Evolutionary conservation across 2,888 invertebrate species (phyloP).

Genomic region (Polymixis flavicincta): DNA sequence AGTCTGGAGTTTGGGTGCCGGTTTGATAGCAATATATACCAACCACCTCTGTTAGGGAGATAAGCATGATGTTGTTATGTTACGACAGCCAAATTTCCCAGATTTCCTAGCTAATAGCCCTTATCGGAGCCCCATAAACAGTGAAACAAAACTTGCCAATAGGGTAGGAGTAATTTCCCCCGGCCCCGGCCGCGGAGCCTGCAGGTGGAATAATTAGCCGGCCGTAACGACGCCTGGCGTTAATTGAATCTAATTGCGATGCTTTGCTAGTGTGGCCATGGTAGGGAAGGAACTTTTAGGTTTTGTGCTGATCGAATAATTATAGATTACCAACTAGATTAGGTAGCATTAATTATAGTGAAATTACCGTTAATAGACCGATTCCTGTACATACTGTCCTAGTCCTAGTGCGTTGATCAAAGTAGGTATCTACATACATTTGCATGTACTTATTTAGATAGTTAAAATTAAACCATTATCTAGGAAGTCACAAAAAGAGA

Average conservation of each 20-base stretch:
- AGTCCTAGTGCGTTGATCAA: too few relatives aligned
- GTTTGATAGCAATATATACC: neutral
- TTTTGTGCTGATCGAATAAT: neutral
- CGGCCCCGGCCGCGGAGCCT: slow-evolving; percentile 33
- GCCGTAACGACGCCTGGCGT: slow-evolving; percentile 67
- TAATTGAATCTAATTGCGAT: slow-evolving; percentile 74
- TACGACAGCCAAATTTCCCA: neutral
- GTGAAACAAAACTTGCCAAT: slow-evolving; percentile 18
- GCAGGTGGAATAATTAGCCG: slow-evolving; percentile 64
- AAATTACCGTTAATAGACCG: neutral
- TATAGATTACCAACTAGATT: neutral
- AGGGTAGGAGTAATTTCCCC: slow-evolving; percentile 55
- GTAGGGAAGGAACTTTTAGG: neutral
- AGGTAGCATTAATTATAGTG: neutral
- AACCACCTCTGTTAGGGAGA: neutral
- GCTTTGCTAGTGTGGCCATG: slow-evolving; percentile 51
- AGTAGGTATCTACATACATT: too few relatives aligned
- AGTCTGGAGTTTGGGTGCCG: too few relatives aligned
- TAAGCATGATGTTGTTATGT: neutral
- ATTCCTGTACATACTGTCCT: too few relatives aligned
- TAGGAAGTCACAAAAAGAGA: too few relatives aligned
- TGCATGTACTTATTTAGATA: too few relatives aligned
- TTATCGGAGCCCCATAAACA: slow-evolving; percentile 17
- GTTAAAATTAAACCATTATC: too few relatives aligned
- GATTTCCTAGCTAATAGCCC: neutral